Percentiles rank a stretch among this genome's conserved stretches.
phyloP scores from a whole-genome alignment of 2,797 vertebrate genomes.

The Sebastiscus tertius region DNA sequence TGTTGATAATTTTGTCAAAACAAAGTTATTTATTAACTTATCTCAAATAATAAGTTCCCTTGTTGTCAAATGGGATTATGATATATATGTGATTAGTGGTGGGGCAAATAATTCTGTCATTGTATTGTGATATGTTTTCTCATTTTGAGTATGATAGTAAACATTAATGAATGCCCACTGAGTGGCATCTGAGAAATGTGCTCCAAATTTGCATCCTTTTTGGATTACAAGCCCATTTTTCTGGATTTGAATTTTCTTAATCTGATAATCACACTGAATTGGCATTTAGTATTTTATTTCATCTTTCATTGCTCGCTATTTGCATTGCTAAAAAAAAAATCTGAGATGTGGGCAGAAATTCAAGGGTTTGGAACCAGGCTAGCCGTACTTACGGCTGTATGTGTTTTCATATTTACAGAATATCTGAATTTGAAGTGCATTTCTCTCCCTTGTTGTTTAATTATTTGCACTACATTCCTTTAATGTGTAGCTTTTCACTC shows the following conservation, averaged over 20 bases:
- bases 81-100: not conserved
- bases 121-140: not conserved
- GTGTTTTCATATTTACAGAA: not conserved
- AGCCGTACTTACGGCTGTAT: not conserved
- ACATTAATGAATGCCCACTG: not conserved
- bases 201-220: not conserved
- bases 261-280: not conserved
- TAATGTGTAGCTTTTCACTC: not conserved
- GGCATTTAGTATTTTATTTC: not conserved
- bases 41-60: not conserved
- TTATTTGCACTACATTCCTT: not conserved
- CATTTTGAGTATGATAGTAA: not conserved
- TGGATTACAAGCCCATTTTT: not conserved
- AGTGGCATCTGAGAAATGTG: not conserved
- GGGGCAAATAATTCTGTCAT: not conserved
- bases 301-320: not conserved
- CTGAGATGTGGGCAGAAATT: not conserved
- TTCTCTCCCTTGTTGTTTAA: not conserved
- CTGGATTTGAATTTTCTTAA: rapidly evolving
- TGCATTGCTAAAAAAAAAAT: not conserved
- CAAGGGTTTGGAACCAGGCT: not conserved
- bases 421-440: not conserved
- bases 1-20: not conserved
- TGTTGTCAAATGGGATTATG: not conserved
- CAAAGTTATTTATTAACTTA: not conserved